Evolutionary conservation across 1,140 invertebrate species (phyloP), one percentile per base, ranked within the genome.

Genomic region (Drosophila micromelanica): DNA sequence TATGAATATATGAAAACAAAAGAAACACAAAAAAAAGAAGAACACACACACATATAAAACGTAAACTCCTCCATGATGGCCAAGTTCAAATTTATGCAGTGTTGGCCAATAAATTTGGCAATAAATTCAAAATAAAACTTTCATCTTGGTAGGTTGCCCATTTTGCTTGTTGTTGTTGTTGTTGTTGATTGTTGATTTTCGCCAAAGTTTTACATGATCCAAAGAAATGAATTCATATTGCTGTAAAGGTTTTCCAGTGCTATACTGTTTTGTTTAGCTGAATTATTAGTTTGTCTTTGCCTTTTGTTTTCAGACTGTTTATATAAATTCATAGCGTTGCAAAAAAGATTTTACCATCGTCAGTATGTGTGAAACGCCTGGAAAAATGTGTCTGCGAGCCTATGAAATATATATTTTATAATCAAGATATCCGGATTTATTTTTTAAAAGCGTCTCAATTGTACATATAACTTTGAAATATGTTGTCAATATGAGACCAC

Each of bases 51-150:
- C 62, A 62, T 38, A 59, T 32, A 43, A 20, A 23, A 54, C 68
- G 51, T 57, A 80, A 81, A 81, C 75, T 82, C 42, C 70, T 62
- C 48, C 78, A 67, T 77, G 60, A 56, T 87, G 72, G 76, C 76
- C 76, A 90, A 84, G 79, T 89, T 84, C 85, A 84, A 89, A 89
- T 89, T 89, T 89, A 89, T 89, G 84, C 84, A 89, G 84, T 89
- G 84, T 90, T 77, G 84, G 65, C 84, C 85, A 90, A 89, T 89
- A 89, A 89, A 90, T 90, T 89, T 37, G 73, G 84, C 85, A 89
- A 89, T 89, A 89, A 89, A 89, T 89, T 89, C 85, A 84, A 90
- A 89, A 89, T 89, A 84, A 89, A 89, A 89, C 57, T 89, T 89
- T 89, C 79, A 85, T 84, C 80, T 90, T 84, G 62, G 23, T 59